Conservation (phyloP, 2,888 invertebrate species). For the Drosophila paramelanica region DNA sequence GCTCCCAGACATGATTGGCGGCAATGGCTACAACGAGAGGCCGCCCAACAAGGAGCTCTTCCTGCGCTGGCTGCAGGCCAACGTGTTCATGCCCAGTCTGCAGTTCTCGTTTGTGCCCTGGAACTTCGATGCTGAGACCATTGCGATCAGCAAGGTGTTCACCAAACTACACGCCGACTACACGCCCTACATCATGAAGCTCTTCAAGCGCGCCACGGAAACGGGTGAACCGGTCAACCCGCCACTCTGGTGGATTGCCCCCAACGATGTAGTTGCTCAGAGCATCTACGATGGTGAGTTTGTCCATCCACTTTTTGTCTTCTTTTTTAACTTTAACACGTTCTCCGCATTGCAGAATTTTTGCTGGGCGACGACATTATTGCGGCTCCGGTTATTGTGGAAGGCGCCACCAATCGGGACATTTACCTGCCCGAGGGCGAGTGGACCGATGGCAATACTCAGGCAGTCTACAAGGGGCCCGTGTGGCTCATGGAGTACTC, state of each 20-base stretch:
- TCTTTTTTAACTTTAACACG: too few species aligned
- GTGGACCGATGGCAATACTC: constrained; percentile 89
- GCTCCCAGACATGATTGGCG: constrained; percentile 92
- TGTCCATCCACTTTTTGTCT: background rate
- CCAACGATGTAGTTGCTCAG: constrained; percentile 88
- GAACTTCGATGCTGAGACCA: constrained; percentile 88
- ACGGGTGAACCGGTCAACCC: constrained; percentile 91
- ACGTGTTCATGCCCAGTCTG: constrained; percentile 90
- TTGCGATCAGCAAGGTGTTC: constrained; percentile 88
- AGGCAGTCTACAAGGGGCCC: constrained; percentile 86
- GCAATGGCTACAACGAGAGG: constrained; percentile 87
- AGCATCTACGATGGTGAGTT: constrained; percentile 87
- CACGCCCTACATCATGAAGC: constrained; percentile 87
- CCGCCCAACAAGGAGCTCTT: constrained; percentile 87
- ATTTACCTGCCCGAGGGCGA: constrained; percentile 91
- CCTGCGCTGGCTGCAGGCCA: constrained; percentile 91
- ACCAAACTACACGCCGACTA: constrained; percentile 88
- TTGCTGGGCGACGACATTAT: constrained; percentile 91
- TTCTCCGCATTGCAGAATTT: constrained; percentile 87
- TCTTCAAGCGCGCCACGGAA: constrained; percentile 87
- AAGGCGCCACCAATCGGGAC: constrained; percentile 88
- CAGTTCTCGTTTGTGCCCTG: constrained; percentile 92
- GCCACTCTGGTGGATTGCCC: constrained; percentile 94
- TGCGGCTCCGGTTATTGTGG: constrained; percentile 90
- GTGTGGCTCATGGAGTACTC: constrained; percentile 87